Base-by-base conservation (phyloP, 2,113 vertebrate genomes). In the Misgurnus anguillicaudatus region DNA sequence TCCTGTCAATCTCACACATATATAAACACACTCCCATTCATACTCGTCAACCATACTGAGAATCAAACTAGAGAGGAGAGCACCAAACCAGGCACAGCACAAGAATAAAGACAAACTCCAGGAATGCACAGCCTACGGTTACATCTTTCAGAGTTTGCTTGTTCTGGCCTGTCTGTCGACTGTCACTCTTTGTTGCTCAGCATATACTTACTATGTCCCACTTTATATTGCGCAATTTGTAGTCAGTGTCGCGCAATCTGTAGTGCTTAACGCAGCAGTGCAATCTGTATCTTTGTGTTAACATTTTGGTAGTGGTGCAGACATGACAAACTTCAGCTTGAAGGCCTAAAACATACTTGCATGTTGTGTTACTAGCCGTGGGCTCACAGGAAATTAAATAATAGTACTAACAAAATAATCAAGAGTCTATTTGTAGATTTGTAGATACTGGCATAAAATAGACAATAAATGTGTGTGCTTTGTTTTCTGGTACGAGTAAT, bases 11-110 rank as follows among this genome's bases (percentile, higher is more conserved):
- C 21, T 16, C 55, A 63, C 69, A 73, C 45, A 71, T 38, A 63
- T 57, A 62, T 70, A 63, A 45, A 71, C 58, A 71, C 3, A 9
- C 13, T 53, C 24, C 58, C 57, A 68, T 39, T 75, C 71, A 67
- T 64, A 64, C 38, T 31, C 68, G 42, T 36, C 2, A 24, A 66
- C 41, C 36, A 45, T 16, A 60, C 67, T 47, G 57, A 62, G 39
- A 11, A 42, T 60, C 38, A 73, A 47, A 4, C 38, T 17, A 74
- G 41, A 45, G 19, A 74, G 31, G 6, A 55, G 17, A 45, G 10
- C 2, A 9, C 42, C n/a, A 57, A 47, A 47, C 19, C 47, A 60
- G 39, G 57, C 38, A 58, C 38, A 72, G 31, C 21, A 57, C 51
- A 47, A 73, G 11, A 47, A 61, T 13, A 61, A 47, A 72, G 53